phyloP scores from a whole-genome alignment of 2,797 vertebrate species.

The Neosalanx taihuensis region DNA sequence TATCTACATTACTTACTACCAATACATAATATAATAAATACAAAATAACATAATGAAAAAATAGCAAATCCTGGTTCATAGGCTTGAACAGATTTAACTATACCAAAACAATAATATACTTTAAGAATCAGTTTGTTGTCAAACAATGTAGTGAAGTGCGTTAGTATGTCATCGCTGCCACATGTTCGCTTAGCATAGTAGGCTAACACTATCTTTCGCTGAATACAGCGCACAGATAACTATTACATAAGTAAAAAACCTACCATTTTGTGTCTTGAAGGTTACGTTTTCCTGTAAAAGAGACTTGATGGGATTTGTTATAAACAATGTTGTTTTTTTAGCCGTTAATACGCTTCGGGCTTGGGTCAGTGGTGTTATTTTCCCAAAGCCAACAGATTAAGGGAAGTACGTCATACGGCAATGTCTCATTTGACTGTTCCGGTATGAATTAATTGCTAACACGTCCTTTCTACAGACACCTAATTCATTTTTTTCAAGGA shows the following conservation, averaged over 20 bases:
- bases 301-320: not conserved
- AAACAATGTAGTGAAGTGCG: not conserved
- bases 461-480: not conserved
- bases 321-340: not conserved
- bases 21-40: too few relatives aligned
- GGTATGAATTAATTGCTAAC: not conserved
- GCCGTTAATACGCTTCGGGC: conserved; percentile 39
- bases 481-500: not conserved
- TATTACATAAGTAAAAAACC: not conserved
- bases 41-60: not conserved
- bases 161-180: not conserved
- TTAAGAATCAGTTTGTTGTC: not conserved
- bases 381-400: conserved; percentile 56
- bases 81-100: not conserved
- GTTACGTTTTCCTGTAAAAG: conserved; percentile 16
- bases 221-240: rapidly evolving
- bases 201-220: conserved; percentile 30
- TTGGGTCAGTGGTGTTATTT: conserved; percentile 66
- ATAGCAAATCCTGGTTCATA: not conserved
- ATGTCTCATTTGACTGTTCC: not conserved
- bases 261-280: conserved; percentile 66
- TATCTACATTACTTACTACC: too few relatives aligned
- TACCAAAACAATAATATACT: not conserved
- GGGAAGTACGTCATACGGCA: conserved; percentile 62
- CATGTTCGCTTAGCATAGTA: conserved; percentile 28